These are phyloP conservation scores for Lethrus apterus DNA, from an alignment of 1,140 invertebrate genomes.

Conservation along the genomic window DNA sequence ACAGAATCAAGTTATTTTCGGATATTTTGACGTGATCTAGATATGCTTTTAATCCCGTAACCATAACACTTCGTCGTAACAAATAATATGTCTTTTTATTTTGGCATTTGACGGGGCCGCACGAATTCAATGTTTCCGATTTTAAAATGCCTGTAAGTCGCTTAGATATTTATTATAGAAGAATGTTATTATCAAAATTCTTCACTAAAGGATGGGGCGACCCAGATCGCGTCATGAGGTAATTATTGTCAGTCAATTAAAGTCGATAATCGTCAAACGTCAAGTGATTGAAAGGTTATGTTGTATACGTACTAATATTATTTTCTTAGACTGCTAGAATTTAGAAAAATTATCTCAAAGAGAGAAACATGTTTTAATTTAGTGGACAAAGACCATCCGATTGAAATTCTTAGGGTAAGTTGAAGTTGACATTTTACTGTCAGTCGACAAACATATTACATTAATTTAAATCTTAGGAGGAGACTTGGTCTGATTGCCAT, in stretches of 20 bases:
- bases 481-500: slow-evolving; percentile 64
- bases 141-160: slow-evolving; percentile 72
- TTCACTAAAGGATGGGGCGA: slow-evolving; percentile 96
- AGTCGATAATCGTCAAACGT: background rate
- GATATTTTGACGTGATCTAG: no score
- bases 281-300: slow-evolving; percentile 12
- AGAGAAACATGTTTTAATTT: slow-evolving; percentile 75
- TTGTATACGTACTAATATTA: slow-evolving; percentile 14
- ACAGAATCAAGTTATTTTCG: no score
- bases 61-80: no score
- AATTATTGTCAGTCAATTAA: slow-evolving; percentile 28
- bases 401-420: slow-evolving; percentile 82
- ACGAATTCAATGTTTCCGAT: no score
- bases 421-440: slow-evolving; percentile 8
- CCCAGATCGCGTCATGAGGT: slow-evolving; percentile 85
- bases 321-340: slow-evolving; percentile 74
- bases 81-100: no score
- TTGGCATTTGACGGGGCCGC: no score
- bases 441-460: background rate
- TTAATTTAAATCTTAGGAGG: slow-evolving; percentile 55
- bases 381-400: slow-evolving; percentile 73
- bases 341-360: slow-evolving; percentile 79
- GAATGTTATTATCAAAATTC: slow-evolving; percentile 84
- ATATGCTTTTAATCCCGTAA: no score
- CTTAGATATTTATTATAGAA: slow-evolving; percentile 83